Evolutionary conservation across 1,140 invertebrate genomes (phyloP).

Genomic region (Hesperophylax magnus): DNA sequence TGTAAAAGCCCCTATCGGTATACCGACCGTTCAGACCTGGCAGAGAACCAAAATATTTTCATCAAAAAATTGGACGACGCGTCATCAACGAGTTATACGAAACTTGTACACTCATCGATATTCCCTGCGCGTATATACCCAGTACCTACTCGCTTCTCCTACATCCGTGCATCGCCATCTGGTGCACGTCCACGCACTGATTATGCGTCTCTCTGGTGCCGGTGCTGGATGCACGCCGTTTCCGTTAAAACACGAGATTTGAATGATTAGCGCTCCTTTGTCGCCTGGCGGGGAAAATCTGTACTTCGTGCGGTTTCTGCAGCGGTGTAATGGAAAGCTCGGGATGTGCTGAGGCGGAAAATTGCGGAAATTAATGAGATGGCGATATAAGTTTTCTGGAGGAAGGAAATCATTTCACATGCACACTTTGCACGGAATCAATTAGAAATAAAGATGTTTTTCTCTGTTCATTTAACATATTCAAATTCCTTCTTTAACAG

Average conservation of each 20-base stretch:
- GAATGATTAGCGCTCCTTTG: conserved; percentile 34
- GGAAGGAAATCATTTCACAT: neutral
- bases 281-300: neutral
- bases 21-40: no score
- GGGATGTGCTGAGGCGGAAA: neutral
- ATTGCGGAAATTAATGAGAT: conserved; percentile 8
- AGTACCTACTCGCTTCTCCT: neutral
- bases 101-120: conserved; percentile 9
- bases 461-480: no score
- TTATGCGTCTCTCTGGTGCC: conserved; percentile 20
- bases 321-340: neutral
- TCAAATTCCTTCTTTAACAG: no score
- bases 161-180: neutral
- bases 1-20: no score
- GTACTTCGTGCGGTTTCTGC: neutral
- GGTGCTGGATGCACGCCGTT: neutral
- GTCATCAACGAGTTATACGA: neutral
- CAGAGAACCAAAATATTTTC: no score
- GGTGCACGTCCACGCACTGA: neutral
- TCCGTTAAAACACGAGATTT: conserved; percentile 18
- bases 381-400: neutral
- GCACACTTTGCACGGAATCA: no score
- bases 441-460: no score
- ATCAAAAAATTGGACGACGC: no score
- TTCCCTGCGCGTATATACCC: conserved; percentile 1